Evolutionary conservation across 2,888 invertebrate genomes (phyloP).

Genomic region (Drosophila pseudotalamancana): DNA sequence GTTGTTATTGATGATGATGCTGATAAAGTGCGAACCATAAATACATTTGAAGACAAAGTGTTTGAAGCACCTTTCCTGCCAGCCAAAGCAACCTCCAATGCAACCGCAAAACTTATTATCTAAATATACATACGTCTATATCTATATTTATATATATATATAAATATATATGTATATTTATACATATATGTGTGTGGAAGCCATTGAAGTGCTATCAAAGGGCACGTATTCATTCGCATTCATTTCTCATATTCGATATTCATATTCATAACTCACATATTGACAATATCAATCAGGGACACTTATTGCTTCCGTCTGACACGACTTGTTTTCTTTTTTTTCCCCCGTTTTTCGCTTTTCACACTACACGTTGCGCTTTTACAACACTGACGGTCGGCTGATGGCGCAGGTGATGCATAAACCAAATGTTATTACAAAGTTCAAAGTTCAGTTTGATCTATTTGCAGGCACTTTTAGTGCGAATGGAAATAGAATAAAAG

Average conservation of each 20-base stretch:
- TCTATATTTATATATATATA: neutral
- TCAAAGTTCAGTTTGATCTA: neutral
- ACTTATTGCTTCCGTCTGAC: constrained; percentile 52
- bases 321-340: neutral
- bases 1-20: constrained; percentile 31
- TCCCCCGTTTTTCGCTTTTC: neutral
- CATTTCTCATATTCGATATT: constrained; percentile 24
- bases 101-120: constrained; percentile 21
- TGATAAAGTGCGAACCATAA: constrained; percentile 64
- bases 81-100: neutral
- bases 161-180: neutral
- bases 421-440: neutral
- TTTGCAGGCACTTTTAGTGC: too few species aligned
- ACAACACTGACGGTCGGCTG: constrained; percentile 8
- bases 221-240: constrained; percentile 19
- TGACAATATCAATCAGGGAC: constrained; percentile 48
- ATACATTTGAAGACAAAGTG: constrained; percentile 62
- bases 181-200: constrained; percentile 14
- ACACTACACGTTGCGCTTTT: neutral
- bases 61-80: constrained; percentile 18
- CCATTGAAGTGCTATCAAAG: constrained; percentile 39
- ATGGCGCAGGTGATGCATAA: neutral
- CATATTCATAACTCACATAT: constrained; percentile 47
- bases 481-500: too few species aligned
- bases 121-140: neutral